Evolutionary conservation across 2,113 vertebrate species (phyloP).

Genomic region (Pachypanchax playfairii): DNA sequence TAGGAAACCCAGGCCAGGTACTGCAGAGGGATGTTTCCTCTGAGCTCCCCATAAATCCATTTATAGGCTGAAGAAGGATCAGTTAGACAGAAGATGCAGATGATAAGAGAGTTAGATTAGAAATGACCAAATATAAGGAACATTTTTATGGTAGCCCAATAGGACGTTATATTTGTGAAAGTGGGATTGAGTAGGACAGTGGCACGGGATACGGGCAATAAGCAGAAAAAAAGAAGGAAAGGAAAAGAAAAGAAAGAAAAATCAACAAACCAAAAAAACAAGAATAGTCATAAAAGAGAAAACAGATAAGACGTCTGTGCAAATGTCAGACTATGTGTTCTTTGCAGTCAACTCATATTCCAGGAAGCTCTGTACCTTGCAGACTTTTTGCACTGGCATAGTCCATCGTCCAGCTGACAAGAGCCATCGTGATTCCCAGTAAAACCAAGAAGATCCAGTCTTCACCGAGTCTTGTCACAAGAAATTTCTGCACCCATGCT

Average conservation of each 20-base stretch:
- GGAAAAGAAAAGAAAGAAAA: not conserved
- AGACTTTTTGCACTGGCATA: conserved; percentile 92
- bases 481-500: conserved; percentile 78
- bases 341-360: not conserved
- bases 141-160: not conserved
- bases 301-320: too few relatives aligned
- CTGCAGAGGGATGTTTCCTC: conserved; percentile 86
- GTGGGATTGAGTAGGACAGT: not conserved
- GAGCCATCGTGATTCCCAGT: conserved; percentile 90
- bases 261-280: not conserved
- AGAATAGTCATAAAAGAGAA: not conserved
- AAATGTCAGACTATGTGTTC: too few relatives aligned
- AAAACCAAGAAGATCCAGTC: conserved; percentile 96
- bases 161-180: not conserved
- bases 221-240: not conserved
- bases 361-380: conserved; percentile 78
- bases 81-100: not conserved
- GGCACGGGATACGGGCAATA: not conserved
- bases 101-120: not conserved
- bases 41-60: conserved; percentile 86
- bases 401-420: conserved; percentile 97
- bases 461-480: conserved; percentile 89
- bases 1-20: conserved; percentile 89
- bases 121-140: not conserved
- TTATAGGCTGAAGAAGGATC: conserved; percentile 84